Base-by-base conservation (phyloP, 2,797 vertebrate species). In the Podarcis lilfordi region DNA sequence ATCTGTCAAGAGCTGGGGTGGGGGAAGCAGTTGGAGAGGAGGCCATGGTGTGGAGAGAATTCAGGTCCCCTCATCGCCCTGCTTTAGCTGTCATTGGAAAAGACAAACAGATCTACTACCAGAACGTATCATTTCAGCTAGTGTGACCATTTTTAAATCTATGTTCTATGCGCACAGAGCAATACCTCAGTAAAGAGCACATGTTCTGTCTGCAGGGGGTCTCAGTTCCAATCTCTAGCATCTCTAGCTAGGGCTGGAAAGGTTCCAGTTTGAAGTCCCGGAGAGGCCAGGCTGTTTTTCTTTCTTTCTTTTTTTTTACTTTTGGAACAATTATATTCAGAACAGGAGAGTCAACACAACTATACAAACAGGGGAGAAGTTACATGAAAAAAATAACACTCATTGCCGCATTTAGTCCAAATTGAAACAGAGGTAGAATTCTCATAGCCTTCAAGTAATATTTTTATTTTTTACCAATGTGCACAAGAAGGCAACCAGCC, bases 271-370 rank as follows among this genome's bases (percentile, higher is more conserved):
- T 61, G 59, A 61, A 61, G 59, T 19, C 59, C 59, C 1, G 2
- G 10, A 45, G 45, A 11, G 45, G 45, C 45, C 45, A 45, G 0
- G 45, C 45, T 45, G 45, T 11, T 45, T 10, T 45, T 45, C 9
- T 9, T 45, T 45, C 10, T 0, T 45, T 45, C 8, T 43, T 43
- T 1, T 43, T 43, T 43, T 43, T 43, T 43, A 43, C 35, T 76
- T 64, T 85, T 88, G 86, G 61, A 96, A 94, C n/a, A 64, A 88
- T 74, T 91, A 75, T 88, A 90, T 79, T 94, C 81, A 92, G 72
- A 94, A 92, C 91, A 93, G 59, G 59, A 61, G 59, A 61, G 59
- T 61, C 59, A 94, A 92, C 61, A 25, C 40, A 86, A 85, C 0
- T 1, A 89, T 83, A 87, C 1, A 93, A 35, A 87, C 84, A 91